Evolutionary conservation across 2,113 vertebrate genomes (phyloP), one percentile per base, ranked within the genome.

Genomic region (Syrmaticus mikado): DNA sequence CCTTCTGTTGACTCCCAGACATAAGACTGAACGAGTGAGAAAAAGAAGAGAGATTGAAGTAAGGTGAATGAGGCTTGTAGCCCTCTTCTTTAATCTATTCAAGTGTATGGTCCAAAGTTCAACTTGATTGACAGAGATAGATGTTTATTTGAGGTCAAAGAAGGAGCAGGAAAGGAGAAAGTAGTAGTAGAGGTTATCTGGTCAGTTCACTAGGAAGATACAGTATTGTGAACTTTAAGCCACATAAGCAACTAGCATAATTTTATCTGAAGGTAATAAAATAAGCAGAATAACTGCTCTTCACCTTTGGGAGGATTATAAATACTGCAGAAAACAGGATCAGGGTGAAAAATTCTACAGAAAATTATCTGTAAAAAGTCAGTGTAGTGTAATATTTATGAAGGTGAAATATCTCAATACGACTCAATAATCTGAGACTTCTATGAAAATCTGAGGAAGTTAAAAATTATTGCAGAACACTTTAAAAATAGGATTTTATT

Each of bases 101-200:
- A 78, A 55, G n/a, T 27, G 13, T 21, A 32, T 21, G 8, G 19
- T 24, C 19, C 5, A 40, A 62, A 62, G 1, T 62, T 62, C 55
- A 62, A 18, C 14, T 4, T 3, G 5, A 4, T 36, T 76, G 27
- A 22, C 36, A 82, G 22, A 0, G 1, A 40, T 17, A 19, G 0
- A 0, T 30, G 8, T 38, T 57, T 71, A 38, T 60, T 57, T 71
- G 43, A 71, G 28, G 48, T 25, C 14, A 7, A 13, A 22, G 18
- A 86, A 82, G 22, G 36, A 45, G 8, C 7, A 58, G 8, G 70
- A 52, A 91, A 77, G 12, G 22, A 65, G 18, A 48, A 57, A 70
- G 41, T 48, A 68, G 55, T n/a, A 45, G n/a, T 18, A 74, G 21
- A 62, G 34, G 9, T 11, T 68, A 8, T 22, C 27, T 75, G 40